Conservation (phyloP, 2,113 vertebrate species). For the Saimiri boliviensis region DNA sequence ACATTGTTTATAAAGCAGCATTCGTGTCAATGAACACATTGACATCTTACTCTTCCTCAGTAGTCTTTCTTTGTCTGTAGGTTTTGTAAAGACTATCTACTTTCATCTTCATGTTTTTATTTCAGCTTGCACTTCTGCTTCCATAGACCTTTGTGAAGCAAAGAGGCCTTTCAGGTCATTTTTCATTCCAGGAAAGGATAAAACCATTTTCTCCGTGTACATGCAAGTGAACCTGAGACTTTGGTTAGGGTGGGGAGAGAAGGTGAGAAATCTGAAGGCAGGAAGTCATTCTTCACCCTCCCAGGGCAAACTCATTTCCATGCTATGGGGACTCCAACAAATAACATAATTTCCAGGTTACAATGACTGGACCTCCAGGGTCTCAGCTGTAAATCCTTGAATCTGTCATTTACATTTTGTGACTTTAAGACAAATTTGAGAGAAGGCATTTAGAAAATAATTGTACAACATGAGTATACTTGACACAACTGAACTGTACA, state of each 20-base stretch:
- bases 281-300: background rate
- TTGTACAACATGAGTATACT: background rate
- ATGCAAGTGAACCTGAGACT: background rate
- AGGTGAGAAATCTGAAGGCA: background rate
- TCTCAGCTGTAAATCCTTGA: constrained; percentile 79
- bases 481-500: background rate
- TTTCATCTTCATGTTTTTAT: background rate
- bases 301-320: background rate
- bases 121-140: background rate
- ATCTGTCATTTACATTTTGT: background rate
- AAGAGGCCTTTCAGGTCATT: background rate
- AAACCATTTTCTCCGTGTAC: background rate
- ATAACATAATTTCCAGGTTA: constrained; percentile 87
- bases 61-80: constrained; percentile 93
- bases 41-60: constrained; percentile 90
- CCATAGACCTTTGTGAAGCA: background rate
- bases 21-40: background rate
- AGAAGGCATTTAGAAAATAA: background rate
- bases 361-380: constrained; percentile 88
- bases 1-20: background rate
- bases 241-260: background rate
- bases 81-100: constrained; percentile 59
- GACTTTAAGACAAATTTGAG: background rate
- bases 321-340: background rate
- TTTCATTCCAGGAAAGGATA: background rate